Evolutionary conservation across 1,140 invertebrate species (phyloP).

Genomic region (Bombus vancouverensis): DNA sequence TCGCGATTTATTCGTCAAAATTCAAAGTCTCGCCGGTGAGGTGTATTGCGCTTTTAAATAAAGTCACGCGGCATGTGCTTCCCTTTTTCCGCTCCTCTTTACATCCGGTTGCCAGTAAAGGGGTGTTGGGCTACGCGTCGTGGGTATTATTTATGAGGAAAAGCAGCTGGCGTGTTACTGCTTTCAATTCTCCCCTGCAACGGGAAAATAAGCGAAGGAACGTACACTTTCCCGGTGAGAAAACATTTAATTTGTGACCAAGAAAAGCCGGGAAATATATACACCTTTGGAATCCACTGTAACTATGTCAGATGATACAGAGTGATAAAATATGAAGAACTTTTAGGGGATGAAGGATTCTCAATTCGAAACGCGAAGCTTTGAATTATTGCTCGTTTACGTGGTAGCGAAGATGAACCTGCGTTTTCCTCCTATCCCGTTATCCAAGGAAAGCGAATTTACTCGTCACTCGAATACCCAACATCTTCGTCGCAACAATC

Average conservation of each 20-base stretch:
- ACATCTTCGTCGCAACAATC: neutral
- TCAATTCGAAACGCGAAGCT: neutral
- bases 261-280: neutral
- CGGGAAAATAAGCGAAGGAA: neutral
- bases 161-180: neutral
- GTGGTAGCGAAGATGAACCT: neutral
- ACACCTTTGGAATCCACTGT: neutral
- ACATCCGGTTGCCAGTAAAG: neutral
- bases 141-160: neutral
- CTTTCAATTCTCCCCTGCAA: neutral
- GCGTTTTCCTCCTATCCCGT: neutral
- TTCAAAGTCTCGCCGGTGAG: constrained; percentile 5
- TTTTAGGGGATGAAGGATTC: neutral
- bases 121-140: neutral
- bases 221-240: neutral
- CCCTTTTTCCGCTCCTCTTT: neutral
- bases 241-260: neutral
- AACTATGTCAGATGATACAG: neutral
- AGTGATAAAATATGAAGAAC: neutral
- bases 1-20: constrained; percentile 8
- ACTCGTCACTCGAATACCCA: neutral
- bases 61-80: neutral
- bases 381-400: neutral
- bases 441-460: neutral
- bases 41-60: constrained; percentile 29